Conservation (phyloP, 2,113 vertebrate species). For the Channa maculata region DNA sequence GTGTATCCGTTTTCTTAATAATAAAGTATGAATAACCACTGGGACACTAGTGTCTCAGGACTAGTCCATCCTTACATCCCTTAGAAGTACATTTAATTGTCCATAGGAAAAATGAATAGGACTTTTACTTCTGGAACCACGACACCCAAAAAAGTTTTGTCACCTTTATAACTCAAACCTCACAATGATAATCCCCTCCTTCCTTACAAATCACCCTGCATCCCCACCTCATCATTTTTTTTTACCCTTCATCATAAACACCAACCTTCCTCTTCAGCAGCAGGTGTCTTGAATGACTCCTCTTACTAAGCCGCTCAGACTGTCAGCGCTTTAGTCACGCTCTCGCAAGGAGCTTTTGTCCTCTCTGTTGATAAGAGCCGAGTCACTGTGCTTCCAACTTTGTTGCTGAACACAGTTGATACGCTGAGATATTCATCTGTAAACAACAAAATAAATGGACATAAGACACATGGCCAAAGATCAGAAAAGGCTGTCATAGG, state of each 20-base stretch:
- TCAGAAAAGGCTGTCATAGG: slow-evolving; percentile 31
- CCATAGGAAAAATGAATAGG: too few relatives aligned
- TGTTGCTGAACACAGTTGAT: slow-evolving; percentile 38
- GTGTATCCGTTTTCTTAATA: too few relatives aligned
- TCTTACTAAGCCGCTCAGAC: slow-evolving; percentile 69
- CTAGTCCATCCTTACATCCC: too few relatives aligned
- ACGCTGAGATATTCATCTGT: slow-evolving; percentile 65
- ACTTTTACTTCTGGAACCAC: too few relatives aligned
- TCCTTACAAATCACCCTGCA: neutral
- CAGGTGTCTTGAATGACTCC: slow-evolving; percentile 74
- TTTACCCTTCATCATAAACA: slow-evolving; percentile 16
- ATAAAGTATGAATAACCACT: too few relatives aligned
- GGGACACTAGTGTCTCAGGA: too few relatives aligned
- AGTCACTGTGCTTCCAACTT: slow-evolving; percentile 55
- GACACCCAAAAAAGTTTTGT: neutral
- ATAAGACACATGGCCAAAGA: slow-evolving; percentile 51
- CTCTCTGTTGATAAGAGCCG: slow-evolving; percentile 58
- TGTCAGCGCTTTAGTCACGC: slow-evolving; percentile 76
- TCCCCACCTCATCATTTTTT: slow-evolving; percentile 12
- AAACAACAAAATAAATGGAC: slow-evolving; percentile 60
- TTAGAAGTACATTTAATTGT: too few relatives aligned
- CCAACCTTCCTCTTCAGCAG: slow-evolving; percentile 48
- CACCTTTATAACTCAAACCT: neutral
- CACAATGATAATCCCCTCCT: neutral
- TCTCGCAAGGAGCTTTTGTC: slow-evolving; percentile 67